Conservation (phyloP, 1,140 invertebrate genomes). For the Nomia melanderi region DNA sequence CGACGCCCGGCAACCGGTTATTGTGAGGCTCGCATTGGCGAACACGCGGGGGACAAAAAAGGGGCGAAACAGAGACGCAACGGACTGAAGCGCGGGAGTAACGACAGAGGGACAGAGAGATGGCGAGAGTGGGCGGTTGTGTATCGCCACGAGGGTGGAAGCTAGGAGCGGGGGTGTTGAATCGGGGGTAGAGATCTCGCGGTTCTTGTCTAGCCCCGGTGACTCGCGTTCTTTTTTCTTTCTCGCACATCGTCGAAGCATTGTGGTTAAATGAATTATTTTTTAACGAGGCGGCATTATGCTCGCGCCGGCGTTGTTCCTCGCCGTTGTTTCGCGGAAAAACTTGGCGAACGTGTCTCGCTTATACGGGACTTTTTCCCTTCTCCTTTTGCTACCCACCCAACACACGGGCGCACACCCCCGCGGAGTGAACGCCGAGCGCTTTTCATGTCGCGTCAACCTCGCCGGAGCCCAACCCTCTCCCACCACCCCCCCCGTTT, state of each 20-base stretch:
- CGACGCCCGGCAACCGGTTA: background rate
- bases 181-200: background rate
- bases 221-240: background rate
- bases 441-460: constrained; percentile 4
- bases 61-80: background rate
- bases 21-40: background rate
- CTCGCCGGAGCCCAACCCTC: background rate
- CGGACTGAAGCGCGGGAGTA: too few relatives aligned
- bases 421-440: background rate
- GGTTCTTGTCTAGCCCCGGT: background rate
- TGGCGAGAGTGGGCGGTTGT: background rate
- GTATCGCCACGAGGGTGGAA: background rate
- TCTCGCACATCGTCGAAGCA: constrained; percentile 1
- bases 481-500: background rate
- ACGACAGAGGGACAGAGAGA: too few relatives aligned
- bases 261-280: constrained; percentile 7
- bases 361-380: constrained; percentile 2
- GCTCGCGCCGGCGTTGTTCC: constrained; percentile 1
- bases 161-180: background rate
- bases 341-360: constrained; percentile 3
- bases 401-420: background rate
- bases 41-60: background rate
- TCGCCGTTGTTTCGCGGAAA: constrained; percentile 1
- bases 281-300: constrained; percentile 4
- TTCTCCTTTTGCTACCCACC: background rate